Evolutionary conservation across 2,888 invertebrate species (phyloP), one percentile per base, ranked within the genome.

Genomic region (Pachydiplax longipennis): DNA sequence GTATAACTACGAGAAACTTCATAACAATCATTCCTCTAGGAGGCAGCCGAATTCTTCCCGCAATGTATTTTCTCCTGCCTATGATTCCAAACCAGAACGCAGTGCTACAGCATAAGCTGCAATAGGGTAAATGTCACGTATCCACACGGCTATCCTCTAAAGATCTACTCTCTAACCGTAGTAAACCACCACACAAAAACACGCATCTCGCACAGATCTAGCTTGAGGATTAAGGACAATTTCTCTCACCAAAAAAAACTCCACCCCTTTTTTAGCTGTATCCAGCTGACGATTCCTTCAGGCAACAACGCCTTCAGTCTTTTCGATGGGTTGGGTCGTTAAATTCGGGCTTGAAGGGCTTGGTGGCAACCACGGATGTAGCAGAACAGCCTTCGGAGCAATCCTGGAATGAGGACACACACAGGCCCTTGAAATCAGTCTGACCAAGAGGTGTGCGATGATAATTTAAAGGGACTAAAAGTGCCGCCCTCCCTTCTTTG

Each of bases 341-440:
- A 93, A 93, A 93, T 93, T 93, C 93, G 92, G 93, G 93, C 93
- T 91, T 93, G 92, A 92, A 92, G 93, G 92, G 93, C 93, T 93
- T 93, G 93, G 93, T 93, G 93, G 93, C 93, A 93, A 93, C 93
- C 93, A 93, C 93, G 93, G 92, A 92, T 92, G 92, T 61, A 61
- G 73, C 73, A 81, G 90, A 83, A 90, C 80, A 61, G 81, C 65
- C 90, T 81, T 73, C 90, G 90, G 40, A 61, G 65, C 81, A 91
- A 53, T 90, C 91, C 91, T 91, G 91, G 91, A 91, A 91, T 91
- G 91, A 91, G 91, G 91, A 91, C 91, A 91, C 90, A 91, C 91
- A 91, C 91, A 91, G 91, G 87, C 80, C n/a, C 35, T 25, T 25
- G 83, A 83, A 35, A 83, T 35, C 73, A 73, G 25, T 31, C 73